Base-by-base conservation (phyloP, 2,113 vertebrate species). In the Coptodon bakossiorum region DNA sequence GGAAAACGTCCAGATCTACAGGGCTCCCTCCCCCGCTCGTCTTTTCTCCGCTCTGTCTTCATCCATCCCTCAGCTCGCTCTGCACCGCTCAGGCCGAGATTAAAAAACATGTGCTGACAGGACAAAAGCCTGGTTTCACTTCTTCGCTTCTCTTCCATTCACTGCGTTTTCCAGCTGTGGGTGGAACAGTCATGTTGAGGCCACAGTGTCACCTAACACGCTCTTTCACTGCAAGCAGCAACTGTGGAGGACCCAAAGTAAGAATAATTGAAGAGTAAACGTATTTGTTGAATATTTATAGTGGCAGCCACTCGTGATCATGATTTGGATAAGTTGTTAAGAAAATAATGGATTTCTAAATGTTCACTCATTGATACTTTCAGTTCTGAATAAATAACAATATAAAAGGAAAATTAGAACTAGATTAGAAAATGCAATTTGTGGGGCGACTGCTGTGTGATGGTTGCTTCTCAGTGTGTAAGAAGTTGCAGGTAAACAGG, bases 1-100 rank as follows among this genome's bases (percentile, higher is more conserved):
- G 90, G 88, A 92, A 48, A 76, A 5, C 0, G 1, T 83, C 85
- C 91, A 87, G 66, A 27, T 59, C 81, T 17, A 61, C 40, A 59
- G 10, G 17, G 3, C 56, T 31, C 24, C 12, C 50, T 38, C 54
- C 13, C 9, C 22, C 31, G 5, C 45, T 24, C 14, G 5, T 17
- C 80, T 48, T 43, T 71, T 57, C 78, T 13, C 68, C 50, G 12
- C 61, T 36, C 66, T 19, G 53, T 43, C 53, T 14, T 43, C 31
- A n/a, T 1, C 80, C 9, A 3, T 6, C 53, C 19, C 7, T 78
- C 82, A 4, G 5, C 40, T 59, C 2, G 5, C 24, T 34, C 57
- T 59, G 29, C 5, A 3, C 85, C 1, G 57, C 13, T 79, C 9
- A 17, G 76, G 27, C 73, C 40, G 3, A 27, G 1, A 57, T 14